Evolutionary conservation across 1,140 invertebrate genomes (phyloP).

Genomic region (Homalodisca vitripennis): DNA sequence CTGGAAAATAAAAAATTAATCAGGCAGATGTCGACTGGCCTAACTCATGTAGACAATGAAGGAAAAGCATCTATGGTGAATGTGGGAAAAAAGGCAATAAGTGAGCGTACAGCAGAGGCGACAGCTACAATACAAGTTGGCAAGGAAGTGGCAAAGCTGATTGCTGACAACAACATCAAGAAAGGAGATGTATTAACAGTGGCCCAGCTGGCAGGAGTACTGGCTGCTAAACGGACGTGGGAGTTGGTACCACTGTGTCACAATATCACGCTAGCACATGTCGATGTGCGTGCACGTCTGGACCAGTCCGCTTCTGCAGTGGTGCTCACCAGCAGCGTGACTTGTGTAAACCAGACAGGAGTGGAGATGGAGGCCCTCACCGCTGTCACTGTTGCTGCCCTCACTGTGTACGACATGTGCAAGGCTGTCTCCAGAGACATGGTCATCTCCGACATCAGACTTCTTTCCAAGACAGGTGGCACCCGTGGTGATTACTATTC

Average conservation of each 20-base stretch:
- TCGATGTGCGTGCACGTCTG: constrained; percentile 58
- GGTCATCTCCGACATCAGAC: constrained; percentile 68
- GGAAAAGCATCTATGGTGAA: constrained; percentile 93
- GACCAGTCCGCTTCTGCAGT: constrained; percentile 55
- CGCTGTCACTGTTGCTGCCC: constrained; percentile 79
- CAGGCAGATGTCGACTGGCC: constrained; percentile 1
- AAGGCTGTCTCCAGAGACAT: constrained; percentile 78
- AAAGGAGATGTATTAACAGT: constrained; percentile 93
- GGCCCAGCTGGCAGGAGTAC: constrained; percentile 88
- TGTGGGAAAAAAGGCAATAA: constrained; percentile 70
- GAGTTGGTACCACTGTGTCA: constrained; percentile 95
- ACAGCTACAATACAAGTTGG: constrained; percentile 67
- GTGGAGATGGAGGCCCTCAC: constrained; percentile 98
- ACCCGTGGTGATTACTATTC: constrained; percentile 54
- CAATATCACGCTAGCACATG: constrained; percentile 71
- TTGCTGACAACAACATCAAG: constrained; percentile 75
- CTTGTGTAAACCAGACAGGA: constrained; percentile 76
- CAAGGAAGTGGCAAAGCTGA: constrained; percentile 61
- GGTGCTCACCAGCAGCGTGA: constrained; percentile 55
- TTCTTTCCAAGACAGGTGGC: constrained; percentile 81
- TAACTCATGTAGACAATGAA: constrained; percentile 74
- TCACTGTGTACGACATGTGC: constrained; percentile 99
- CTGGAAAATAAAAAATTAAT: neutral
- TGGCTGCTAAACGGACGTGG: constrained; percentile 86
- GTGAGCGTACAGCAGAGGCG: constrained; percentile 71